Conservation (phyloP, 2,888 invertebrate genomes). For the Steinernema hermaphroditum region DNA sequence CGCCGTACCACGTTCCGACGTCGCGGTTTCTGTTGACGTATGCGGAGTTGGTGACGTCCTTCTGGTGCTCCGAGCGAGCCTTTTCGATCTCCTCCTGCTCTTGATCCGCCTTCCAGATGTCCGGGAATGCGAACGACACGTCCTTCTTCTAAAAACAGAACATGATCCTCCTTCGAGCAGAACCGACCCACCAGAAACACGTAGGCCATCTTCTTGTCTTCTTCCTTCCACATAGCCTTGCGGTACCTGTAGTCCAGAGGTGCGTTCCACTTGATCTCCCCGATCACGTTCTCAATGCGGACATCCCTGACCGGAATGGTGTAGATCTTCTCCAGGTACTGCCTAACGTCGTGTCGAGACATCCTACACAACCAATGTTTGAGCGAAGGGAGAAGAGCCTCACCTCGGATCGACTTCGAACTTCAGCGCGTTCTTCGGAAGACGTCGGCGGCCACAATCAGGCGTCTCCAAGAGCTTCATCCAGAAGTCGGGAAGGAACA, state of each 20-base stretch:
- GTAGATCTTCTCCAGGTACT: slow-evolving; percentile 94
- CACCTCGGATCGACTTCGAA: slow-evolving; percentile 85
- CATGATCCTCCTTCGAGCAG: not conserved
- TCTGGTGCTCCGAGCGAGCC: slow-evolving; percentile 44
- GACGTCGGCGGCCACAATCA: slow-evolving; percentile 69
- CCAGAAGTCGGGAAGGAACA: slow-evolving; percentile 95
- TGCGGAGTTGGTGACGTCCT: slow-evolving; percentile 43
- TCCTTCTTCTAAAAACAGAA: slow-evolving; percentile 42
- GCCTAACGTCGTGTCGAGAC: slow-evolving; percentile 85
- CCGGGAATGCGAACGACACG: slow-evolving; percentile 48
- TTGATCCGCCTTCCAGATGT: slow-evolving; percentile 40
- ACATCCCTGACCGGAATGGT: slow-evolving; percentile 80
- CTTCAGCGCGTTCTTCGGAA: slow-evolving; percentile 79
- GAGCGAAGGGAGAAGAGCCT: slow-evolving; percentile 46
- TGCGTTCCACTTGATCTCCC: slow-evolving; percentile 58
- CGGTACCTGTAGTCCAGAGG: slow-evolving; percentile 49
- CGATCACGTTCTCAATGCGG: slow-evolving; percentile 71
- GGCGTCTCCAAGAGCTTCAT: slow-evolving; percentile 82
- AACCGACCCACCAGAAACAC: slow-evolving; percentile 59
- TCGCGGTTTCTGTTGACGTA: slow-evolving; percentile 50
- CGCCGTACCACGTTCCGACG: slow-evolving; percentile 46
- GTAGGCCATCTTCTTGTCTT: slow-evolving; percentile 63
- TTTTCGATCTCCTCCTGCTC: slow-evolving; percentile 39
- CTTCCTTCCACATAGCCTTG: slow-evolving; percentile 64
- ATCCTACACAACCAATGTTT: slow-evolving; percentile 71